Evolutionary conservation across 2,888 invertebrate species (phyloP).

Genomic region (Plutella xylostella): DNA sequence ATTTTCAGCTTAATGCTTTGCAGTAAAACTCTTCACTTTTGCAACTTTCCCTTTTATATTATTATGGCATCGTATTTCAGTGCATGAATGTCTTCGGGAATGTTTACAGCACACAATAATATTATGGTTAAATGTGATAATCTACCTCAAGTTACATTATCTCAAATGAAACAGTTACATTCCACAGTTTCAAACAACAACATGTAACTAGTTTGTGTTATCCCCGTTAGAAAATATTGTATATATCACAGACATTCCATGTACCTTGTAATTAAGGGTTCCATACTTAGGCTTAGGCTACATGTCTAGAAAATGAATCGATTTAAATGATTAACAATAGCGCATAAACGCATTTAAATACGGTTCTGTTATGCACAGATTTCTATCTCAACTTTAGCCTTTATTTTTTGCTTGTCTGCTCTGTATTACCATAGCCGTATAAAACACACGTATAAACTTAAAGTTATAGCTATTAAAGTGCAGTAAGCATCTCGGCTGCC

Average conservation of each 20-base stretch:
- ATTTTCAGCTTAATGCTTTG: background rate
- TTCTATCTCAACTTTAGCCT: background rate
- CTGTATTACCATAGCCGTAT: too few species aligned
- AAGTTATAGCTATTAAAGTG: background rate
- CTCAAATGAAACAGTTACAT: background rate
- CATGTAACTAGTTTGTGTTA: background rate
- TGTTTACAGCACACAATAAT: background rate
- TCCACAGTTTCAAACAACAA: background rate
- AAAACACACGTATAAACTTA: background rate
- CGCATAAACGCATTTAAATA: background rate
- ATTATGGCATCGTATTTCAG: background rate
- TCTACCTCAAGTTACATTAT: background rate
- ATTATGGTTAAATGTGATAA: background rate
- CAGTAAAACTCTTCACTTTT: background rate
- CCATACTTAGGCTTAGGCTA: too few species aligned
- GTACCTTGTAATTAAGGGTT: too few species aligned
- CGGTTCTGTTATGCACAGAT: background rate
- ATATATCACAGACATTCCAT: too few species aligned
- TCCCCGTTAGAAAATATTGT: background rate
- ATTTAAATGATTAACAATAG: too few species aligned
- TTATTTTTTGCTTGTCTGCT: background rate
- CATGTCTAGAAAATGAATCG: too few species aligned
- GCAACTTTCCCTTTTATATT: background rate
- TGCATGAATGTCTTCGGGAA: background rate
- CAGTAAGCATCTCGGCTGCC: constrained; percentile 1